These are phyloP conservation scores for Microcaecilia unicolor DNA, from an alignment of 2,797 vertebrate species.

Conservation along the genomic window DNA sequence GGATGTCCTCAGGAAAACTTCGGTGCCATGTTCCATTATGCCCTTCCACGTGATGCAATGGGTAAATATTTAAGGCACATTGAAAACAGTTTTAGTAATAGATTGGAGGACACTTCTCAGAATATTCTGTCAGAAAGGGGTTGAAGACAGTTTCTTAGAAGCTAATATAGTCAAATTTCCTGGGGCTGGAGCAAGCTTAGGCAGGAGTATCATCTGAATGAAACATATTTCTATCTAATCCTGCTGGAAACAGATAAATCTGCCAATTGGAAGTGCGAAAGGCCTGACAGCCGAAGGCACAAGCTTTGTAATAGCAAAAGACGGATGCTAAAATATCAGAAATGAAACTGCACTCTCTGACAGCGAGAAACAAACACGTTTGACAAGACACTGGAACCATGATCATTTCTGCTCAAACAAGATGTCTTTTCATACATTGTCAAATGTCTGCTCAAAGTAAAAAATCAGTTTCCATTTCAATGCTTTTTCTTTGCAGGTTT, in stretches of 20 bases:
- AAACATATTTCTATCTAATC: conserved; percentile 45
- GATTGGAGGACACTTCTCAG: conserved; percentile 19
- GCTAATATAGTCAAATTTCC: conserved; percentile 39
- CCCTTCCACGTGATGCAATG: background rate
- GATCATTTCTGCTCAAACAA: conserved; percentile 36
- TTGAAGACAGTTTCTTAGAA: conserved; percentile 41
- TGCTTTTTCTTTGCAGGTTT: background rate
- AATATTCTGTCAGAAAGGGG: conserved; percentile 22
- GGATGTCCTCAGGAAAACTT: no score
- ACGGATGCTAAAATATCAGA: conserved; percentile 32
- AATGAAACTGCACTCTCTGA: conserved; percentile 23
- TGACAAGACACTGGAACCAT: conserved; percentile 29
- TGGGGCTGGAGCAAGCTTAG: conserved; percentile 27
- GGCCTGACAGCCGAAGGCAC: conserved; percentile 32
- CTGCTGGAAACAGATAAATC: conserved; percentile 43
- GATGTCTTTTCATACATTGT: conserved; percentile 25
- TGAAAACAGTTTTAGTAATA: conserved; percentile 16
- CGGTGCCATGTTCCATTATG: no score
- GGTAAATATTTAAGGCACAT: conserved; percentile 18
- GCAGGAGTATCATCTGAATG: conserved; percentile 28
- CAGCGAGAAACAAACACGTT: conserved; percentile 20
- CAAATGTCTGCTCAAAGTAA: conserved; percentile 19
- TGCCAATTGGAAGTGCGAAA: conserved; percentile 36
- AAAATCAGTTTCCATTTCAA: conserved; percentile 28
- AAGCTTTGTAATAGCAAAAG: conserved; percentile 30